Conservation (phyloP, 2,888 invertebrate species). For the Vesta saturnalis region DNA sequence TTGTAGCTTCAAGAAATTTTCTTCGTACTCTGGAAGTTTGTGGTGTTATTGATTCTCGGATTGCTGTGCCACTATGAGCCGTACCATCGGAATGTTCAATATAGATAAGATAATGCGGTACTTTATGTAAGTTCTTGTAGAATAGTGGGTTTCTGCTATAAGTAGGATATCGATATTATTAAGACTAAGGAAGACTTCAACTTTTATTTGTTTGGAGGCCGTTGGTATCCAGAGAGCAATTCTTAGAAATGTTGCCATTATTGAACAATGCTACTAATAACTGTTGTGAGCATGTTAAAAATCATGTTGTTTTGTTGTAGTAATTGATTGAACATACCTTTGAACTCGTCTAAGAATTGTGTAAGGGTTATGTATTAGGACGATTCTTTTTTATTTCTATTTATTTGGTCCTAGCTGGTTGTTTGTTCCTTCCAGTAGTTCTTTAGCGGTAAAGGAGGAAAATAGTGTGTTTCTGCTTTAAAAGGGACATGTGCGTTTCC, state of each 20-base stretch:
- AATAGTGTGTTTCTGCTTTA: neutral
- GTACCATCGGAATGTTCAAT: neutral
- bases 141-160: no score
- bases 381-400: neutral
- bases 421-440: neutral
- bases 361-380: neutral
- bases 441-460: neutral
- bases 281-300: neutral
- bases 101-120: neutral
- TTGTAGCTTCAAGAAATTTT: neutral
- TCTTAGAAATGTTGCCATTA: no score
- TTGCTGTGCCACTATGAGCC: neutral
- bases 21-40: neutral
- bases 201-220: neutral
- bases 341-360: neutral
- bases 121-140: no score
- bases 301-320: neutral
- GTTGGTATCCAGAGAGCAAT: no score
- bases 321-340: neutral
- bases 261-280: neutral
- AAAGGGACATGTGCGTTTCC: neutral
- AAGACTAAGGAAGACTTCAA: neutral
- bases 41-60: neutral
- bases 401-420: neutral
- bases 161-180: no score